phyloP scores from a whole-genome alignment of 1,140 invertebrate species.

The Pemphigus obesinymphae region DNA sequence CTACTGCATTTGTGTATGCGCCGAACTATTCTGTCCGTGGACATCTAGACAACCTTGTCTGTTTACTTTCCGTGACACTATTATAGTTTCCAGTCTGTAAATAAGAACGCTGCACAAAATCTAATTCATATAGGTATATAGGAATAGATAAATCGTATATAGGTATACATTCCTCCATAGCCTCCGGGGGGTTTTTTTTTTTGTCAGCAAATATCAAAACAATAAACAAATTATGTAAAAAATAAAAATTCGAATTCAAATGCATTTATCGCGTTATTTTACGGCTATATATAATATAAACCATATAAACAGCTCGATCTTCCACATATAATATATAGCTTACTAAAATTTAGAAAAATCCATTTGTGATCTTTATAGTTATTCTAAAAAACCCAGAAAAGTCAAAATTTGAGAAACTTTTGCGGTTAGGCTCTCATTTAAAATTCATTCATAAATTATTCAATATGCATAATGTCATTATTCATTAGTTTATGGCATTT shows the following conservation, averaged over 20 bases:
- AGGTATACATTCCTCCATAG: not conserved
- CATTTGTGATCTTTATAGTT: too few relatives aligned
- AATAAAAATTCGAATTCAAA: not conserved
- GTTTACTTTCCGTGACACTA: conserved; percentile 18
- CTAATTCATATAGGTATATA: too few relatives aligned
- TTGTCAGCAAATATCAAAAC: not conserved
- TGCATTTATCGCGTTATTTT: not conserved
- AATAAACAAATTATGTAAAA: too few relatives aligned
- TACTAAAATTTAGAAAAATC: too few relatives aligned
- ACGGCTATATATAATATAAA: too few relatives aligned
- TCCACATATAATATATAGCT: too few relatives aligned
- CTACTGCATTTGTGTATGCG: not conserved
- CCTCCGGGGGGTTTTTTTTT: not conserved
- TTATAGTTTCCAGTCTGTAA: not conserved
- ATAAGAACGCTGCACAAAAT: not conserved
- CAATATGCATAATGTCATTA: not conserved
- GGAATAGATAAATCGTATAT: too few relatives aligned
- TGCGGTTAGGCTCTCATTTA: not conserved
- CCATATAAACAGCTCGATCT: too few relatives aligned
- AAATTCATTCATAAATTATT: not conserved
- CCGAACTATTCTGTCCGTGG: not conserved
- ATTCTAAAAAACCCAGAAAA: too few relatives aligned
- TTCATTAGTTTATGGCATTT: too few relatives aligned
- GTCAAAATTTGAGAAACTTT: not conserved
- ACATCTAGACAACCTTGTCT: conserved; percentile 15